Evolutionary conservation across 2,113 vertebrate species (phyloP), one percentile per base, ranked within the genome.

Genomic region (Nesospiza acunhae): DNA sequence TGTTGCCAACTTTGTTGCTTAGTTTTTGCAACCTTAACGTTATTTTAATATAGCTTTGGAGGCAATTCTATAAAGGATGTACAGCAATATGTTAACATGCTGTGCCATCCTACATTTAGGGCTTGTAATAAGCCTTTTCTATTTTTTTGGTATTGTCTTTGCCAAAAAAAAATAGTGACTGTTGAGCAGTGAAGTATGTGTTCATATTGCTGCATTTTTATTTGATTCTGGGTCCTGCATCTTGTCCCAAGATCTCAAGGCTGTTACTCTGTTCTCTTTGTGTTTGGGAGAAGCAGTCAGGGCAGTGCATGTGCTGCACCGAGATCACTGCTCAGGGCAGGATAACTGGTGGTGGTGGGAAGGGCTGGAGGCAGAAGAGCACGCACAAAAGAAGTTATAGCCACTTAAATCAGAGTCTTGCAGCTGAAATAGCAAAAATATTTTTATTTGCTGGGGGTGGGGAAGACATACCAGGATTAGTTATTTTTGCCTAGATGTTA

Each of bases 21-120:
- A 50, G 83, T 93, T 96, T 96, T 97, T 95, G 95, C 90, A 96
- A 97, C 92, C 88, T 96, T 96, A 87, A 79, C 0, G 20, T 96
- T 96, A 52, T 94, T 96, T 96, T 94, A 95, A 94, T 96, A 95
- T 87, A 96, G 94, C 42, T 95, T 96, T 96, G 94, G 95, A 95
- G 91, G 77, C 78, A 76, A 5, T 96, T 96, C 96, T 88, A 3
- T 93, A 89, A 94, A 95, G 96, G 94, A 96, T 97, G 92, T 92
- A 78, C 80, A 72, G 83, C 96, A 96, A 93, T 97, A 97, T 97
- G 93, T 96, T 96, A 93, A 63, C 95, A 90, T 96, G 88, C 92
- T 95, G 92, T 97, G 96, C 96, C 74, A 92, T 97, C 94, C 96
- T 79, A 94, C 96, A 93, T 94, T 95, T 96, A 81, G 83, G 92